These are phyloP conservation scores for Abramis brama DNA, from an alignment of 2,113 vertebrate genomes.

Conservation along the genomic window DNA sequence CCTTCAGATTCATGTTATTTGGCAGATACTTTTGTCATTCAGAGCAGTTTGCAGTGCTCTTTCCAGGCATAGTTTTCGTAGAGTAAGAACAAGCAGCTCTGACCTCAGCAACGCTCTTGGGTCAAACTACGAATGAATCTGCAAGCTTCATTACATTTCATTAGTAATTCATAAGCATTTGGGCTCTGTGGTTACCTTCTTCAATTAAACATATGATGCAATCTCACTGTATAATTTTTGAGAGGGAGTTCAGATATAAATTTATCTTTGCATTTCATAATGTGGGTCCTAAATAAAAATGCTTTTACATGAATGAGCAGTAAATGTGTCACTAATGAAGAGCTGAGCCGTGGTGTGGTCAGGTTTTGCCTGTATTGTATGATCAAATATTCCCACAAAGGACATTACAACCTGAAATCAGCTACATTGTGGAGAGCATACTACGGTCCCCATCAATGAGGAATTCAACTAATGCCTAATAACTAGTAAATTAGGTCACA, in stretches of 20 bases:
- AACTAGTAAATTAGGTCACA: neutral
- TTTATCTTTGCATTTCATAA: neutral
- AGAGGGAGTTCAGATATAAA: neutral
- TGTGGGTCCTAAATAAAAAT: too few relatives aligned
- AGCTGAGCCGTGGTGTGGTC: too few relatives aligned
- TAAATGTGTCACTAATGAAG: too few relatives aligned
- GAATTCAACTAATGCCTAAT: neutral
- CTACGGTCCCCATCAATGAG: too few relatives aligned
- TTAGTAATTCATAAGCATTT: conserved; percentile 6
- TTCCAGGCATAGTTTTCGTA: neutral
- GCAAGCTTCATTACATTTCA: neutral
- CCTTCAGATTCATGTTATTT: neutral
- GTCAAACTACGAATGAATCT: neutral
- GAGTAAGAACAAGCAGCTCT: neutral
- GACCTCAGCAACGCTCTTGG: neutral
- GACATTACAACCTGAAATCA: too few relatives aligned
- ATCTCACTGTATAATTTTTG: neutral
- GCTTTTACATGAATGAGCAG: too few relatives aligned
- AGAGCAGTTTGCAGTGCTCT: too few relatives aligned
- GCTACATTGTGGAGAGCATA: too few relatives aligned
- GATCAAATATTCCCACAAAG: too few relatives aligned
- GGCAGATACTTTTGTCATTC: neutral
- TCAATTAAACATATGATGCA: neutral
- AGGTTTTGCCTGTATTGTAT: too few relatives aligned
- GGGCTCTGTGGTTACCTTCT: neutral